A percentile compares a stretch with the other conserved stretches of the same genome.
phyloP scores from a whole-genome alignment of 2,888 invertebrate species.

The Dichetophora obliterata region DNA sequence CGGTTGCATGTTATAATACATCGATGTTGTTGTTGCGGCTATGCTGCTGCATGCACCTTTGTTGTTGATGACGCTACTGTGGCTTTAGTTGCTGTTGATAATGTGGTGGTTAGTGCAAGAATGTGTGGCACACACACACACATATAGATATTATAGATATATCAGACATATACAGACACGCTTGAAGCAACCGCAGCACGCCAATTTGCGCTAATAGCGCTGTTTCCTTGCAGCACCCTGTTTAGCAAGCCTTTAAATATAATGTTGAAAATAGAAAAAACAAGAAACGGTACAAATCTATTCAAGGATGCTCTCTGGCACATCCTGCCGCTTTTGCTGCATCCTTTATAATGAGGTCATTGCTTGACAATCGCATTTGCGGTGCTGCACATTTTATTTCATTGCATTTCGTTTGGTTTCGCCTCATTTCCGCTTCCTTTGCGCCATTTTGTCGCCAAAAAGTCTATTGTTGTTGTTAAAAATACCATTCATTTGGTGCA shows the following conservation, averaged over 20 bases:
- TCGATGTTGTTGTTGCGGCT: constrained; percentile 19
- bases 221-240: constrained; percentile 12
- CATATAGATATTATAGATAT: background rate
- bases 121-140: constrained; percentile 31
- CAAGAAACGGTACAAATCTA: background rate
- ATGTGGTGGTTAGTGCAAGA: constrained; percentile 30
- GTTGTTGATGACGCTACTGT: background rate
- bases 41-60: constrained; percentile 2
- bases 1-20: constrained; percentile 23
- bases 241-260: background rate
- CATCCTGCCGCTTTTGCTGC: background rate
- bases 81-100: constrained; percentile 19
- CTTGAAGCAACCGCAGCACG: background rate
- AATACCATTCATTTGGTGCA: too few species aligned
- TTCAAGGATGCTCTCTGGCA: background rate
- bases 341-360: constrained; percentile 63
- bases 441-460: constrained; percentile 18
- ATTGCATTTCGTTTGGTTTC: constrained; percentile 25
- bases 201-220: constrained; percentile 11
- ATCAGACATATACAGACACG: constrained; percentile 10
- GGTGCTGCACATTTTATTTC: constrained; percentile 45
- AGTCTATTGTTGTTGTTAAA: too few species aligned
- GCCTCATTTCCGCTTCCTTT: constrained; percentile 37
- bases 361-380: constrained; percentile 66
- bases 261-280: background rate